phyloP scores from a whole-genome alignment of 2,888 invertebrate species.

The Melanostoma scalare region DNA sequence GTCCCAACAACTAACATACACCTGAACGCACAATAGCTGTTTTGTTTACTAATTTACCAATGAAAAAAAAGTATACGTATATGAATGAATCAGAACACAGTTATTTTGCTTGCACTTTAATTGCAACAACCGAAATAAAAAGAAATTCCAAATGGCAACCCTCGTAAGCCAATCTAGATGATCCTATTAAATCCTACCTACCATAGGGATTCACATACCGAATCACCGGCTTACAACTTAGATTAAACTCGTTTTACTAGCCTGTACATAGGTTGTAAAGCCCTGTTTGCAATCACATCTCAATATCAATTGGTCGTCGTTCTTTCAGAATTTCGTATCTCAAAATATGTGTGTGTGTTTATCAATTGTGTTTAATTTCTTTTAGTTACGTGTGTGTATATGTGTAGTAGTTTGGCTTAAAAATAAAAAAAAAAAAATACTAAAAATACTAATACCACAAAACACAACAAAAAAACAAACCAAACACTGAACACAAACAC shows the following conservation, averaged over 20 bases:
- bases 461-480: conserved; percentile 17
- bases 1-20: conserved; percentile 63
- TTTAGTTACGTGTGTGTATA: conserved; percentile 54
- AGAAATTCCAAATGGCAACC: conserved; percentile 27
- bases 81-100: conserved; percentile 24
- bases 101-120: conserved; percentile 57
- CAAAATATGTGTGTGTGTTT: conserved; percentile 75
- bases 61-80: conserved; percentile 3
- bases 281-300: conserved; percentile 79
- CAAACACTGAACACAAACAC: conserved; percentile 41
- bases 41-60: conserved; percentile 33
- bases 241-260: conserved; percentile 81
- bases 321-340: conserved; percentile 81
- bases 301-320: conserved; percentile 77
- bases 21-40: conserved; percentile 65
- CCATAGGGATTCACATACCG: conserved; percentile 41
- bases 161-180: conserved; percentile 13
- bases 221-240: conserved; percentile 68
- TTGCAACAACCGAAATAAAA: conserved; percentile 50
- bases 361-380: conserved; percentile 43
- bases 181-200: neutral
- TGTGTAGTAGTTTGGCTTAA: conserved; percentile 67
- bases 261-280: conserved; percentile 82
- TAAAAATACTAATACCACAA: conserved; percentile 11
- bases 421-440: conserved; percentile 36